A percentile compares a stretch with the other conserved stretches of the same genome.
These are phyloP conservation scores for Osmoderma eremita DNA, from an alignment of 2,888 invertebrate species.

Conservation along the genomic window DNA sequence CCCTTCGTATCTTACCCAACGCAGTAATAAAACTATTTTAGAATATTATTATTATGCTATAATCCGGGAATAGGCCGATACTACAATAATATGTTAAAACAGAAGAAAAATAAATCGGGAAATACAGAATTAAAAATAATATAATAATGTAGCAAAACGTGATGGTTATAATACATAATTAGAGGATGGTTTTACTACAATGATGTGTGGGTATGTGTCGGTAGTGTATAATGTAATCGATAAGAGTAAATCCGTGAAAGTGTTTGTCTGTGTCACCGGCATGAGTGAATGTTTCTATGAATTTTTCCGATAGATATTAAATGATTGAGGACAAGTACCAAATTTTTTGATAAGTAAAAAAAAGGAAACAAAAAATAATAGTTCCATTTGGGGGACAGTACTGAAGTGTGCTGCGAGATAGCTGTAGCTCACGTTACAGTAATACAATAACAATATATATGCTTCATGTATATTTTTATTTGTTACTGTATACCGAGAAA, in stretches of 20 bases:
- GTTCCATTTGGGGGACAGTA: constrained; percentile 56
- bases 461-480: no score
- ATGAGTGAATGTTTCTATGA: constrained; percentile 50
- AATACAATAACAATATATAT: no score
- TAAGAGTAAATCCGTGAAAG: constrained; percentile 47
- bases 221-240: constrained; percentile 24
- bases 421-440: no score
- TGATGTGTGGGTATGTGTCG: constrained; percentile 25
- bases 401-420: constrained; percentile 49
- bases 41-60: constrained; percentile 28
- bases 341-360: constrained; percentile 11
- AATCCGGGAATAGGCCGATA: constrained; percentile 46
- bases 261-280: constrained; percentile 47
- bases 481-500: no score
- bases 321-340: constrained; percentile 13
- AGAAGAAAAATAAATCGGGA: not conserved
- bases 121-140: constrained; percentile 34
- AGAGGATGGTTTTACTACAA: constrained; percentile 36
- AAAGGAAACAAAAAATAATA: constrained; percentile 42
- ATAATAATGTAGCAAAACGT: constrained; percentile 43
- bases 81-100: constrained; percentile 38
- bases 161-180: constrained; percentile 38
- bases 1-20: constrained; percentile 29
- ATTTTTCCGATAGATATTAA: constrained; percentile 45
- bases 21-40: constrained; percentile 20